Evolutionary conservation across 2,113 vertebrate species (phyloP).

Genomic region (Loxodonta africana): DNA sequence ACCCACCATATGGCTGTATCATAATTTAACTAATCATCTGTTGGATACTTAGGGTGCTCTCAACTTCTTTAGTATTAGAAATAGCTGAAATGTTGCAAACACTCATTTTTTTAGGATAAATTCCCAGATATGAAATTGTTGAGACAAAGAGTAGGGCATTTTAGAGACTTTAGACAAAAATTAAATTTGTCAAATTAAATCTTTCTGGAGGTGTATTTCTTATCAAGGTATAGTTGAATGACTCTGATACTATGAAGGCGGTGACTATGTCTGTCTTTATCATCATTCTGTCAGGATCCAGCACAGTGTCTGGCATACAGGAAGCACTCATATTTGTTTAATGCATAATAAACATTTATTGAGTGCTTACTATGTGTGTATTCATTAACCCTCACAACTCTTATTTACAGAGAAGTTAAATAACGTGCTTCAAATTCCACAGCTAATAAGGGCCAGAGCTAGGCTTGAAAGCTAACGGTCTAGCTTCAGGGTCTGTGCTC

Average conservation of each 20-base stretch:
- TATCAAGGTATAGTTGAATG: background rate
- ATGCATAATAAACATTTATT: background rate
- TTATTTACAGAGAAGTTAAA: conserved; percentile 25
- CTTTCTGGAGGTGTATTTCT: background rate
- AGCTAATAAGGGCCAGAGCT: background rate
- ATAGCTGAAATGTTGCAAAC: background rate
- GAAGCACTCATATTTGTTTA: background rate
- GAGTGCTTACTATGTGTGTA: background rate
- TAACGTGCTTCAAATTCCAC: background rate
- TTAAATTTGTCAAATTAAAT: background rate
- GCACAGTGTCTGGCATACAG: background rate
- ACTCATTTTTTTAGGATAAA: conserved; percentile 24
- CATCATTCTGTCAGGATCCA: background rate
- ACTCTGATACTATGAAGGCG: background rate
- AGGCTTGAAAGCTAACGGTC: background rate
- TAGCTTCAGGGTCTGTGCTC: background rate
- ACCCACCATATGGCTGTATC: background rate
- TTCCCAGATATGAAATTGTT: background rate
- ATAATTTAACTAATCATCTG: background rate
- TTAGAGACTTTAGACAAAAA: background rate
- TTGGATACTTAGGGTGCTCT: background rate
- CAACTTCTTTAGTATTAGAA: background rate
- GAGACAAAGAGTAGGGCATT: background rate
- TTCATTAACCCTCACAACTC: background rate
- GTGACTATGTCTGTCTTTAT: background rate